Evolutionary conservation across 2,888 invertebrate species (phyloP), one percentile per base, ranked within the genome.

Genomic region (Parnassius glacialis): DNA sequence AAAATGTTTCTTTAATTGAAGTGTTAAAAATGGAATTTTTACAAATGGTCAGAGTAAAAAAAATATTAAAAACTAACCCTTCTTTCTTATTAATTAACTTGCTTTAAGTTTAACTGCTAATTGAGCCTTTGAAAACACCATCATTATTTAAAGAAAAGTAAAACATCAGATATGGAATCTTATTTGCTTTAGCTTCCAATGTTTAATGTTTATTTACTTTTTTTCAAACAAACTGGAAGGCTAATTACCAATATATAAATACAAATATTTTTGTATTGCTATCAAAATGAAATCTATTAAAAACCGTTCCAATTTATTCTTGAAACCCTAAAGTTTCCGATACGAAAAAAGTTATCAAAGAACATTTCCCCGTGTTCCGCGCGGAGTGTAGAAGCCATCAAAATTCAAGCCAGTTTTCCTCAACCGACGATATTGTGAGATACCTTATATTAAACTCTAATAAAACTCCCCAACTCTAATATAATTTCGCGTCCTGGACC

Each of bases 401-500:
- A 75, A 80, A 81, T 78, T 80, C 80, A 74, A 69, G 71, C 74
- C 75, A 80, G 74, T 79, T 79, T 79, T 72, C 74, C 70, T 68
- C 66, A 65, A 71, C 72, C 73, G 71, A 70, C 81, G 78, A 84
- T 82, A 81, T 83, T 83, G 78, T 78, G 75, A 74, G 78, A 85
- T 84, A 81, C 80, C 80, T 82, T 79, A 82, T 85, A 86, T 87
- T 86, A 85, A 85, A 87, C 84, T 84, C 81, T 85, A 84, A 87
- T 86, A 86, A 86, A 86, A 85, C 79, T 80, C 78, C 72, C 74
- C 78, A 75, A 78, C 74, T 80, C 83, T 83, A 81, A 83, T 83
- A 83, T 82, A 81, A 84, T 85, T 84, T 79, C 74, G 79, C 72
- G 75, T 78, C 75, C 70, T 74, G 73, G 76, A 75, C 78, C 69